A percentile compares a stretch with the other conserved stretches of the same genome.
These are phyloP conservation scores for Diachasma alloeum DNA, from an alignment of 1,140 invertebrate species.

Conservation along the genomic window DNA sequence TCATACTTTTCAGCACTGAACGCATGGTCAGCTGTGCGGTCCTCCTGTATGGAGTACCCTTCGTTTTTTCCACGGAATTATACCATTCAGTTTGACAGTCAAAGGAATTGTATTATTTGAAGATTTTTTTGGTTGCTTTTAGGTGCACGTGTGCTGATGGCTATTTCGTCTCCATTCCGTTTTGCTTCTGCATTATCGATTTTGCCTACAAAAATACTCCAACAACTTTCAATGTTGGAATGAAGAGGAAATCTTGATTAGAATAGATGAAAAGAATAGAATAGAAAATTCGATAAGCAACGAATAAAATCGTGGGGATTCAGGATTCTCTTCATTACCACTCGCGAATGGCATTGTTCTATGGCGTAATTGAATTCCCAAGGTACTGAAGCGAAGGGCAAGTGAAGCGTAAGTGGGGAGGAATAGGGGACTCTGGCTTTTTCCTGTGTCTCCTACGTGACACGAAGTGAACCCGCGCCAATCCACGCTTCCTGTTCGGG, in stretches of 20 bases:
- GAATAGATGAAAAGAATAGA: not conserved
- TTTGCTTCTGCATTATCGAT: not conserved
- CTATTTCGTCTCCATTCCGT: not conserved
- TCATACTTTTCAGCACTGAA: slow-evolving; percentile 35
- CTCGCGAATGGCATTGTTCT: slow-evolving; percentile 51
- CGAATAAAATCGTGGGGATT: not conserved
- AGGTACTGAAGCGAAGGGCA: slow-evolving; percentile 33
- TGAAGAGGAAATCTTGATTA: no score
- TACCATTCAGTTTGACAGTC: not conserved
- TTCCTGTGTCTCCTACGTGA: slow-evolving; percentile 30
- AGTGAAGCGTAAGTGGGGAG: not conserved
- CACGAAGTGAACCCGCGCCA: slow-evolving; percentile 40
- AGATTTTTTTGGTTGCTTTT: not conserved
- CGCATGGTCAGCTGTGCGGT: slow-evolving; percentile 41
- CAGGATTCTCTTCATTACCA: slow-evolving; percentile 45
- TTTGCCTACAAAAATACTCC: no score
- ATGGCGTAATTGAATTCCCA: slow-evolving; percentile 59
- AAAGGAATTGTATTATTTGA: slow-evolving; percentile 35
- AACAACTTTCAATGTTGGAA: no score
- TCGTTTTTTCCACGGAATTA: not conserved
- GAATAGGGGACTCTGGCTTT: not conserved
- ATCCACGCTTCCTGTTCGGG: slow-evolving; percentile 38
- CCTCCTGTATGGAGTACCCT: not conserved
- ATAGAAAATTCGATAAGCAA: not conserved
- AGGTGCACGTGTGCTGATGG: not conserved